Evolutionary conservation across 2,113 vertebrate species (phyloP).

Genomic region (Serilophus lunatus): DNA sequence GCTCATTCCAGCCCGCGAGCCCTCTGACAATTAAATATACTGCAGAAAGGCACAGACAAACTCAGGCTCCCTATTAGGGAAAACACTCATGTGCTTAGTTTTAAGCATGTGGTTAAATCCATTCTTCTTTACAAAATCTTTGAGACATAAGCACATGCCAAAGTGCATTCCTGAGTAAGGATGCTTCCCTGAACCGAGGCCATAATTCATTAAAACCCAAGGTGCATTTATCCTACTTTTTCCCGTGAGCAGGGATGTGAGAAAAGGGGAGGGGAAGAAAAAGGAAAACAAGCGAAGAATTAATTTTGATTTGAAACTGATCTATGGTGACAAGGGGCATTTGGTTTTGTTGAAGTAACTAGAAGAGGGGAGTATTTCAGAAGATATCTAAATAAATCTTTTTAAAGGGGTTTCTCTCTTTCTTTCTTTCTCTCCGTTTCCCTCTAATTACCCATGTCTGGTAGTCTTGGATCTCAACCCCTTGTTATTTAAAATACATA

Average conservation of each 20-base stretch:
- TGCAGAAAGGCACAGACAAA: not conserved
- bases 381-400: conserved; percentile 62
- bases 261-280: not conserved
- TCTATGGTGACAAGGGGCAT: conserved; percentile 50
- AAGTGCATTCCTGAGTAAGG: conserved; percentile 57
- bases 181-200: conserved; percentile 53
- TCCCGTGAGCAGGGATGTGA: not conserved
- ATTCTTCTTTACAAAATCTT: conserved; percentile 56
- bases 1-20: not conserved
- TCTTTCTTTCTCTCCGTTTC: conserved; percentile 25
- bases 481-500: conserved; percentile 77
- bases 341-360: conserved; percentile 58
- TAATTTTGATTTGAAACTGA: conserved; percentile 58
- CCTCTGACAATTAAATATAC: conserved; percentile 6
- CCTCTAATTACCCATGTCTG: conserved; percentile 67
- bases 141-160: conserved; percentile 39
- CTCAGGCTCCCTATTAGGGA: conserved; percentile 25
- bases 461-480: conserved; percentile 55
- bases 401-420: conserved; percentile 30
- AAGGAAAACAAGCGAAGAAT: conserved; percentile 46
- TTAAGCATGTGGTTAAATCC: conserved; percentile 51
- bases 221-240: conserved; percentile 50
- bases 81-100: conserved; percentile 50
- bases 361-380: conserved; percentile 52
- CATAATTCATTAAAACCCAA: conserved; percentile 57